These are phyloP conservation scores for Mesitornis unicolor DNA, from an alignment of 2,113 vertebrate species.

Conservation along the genomic window DNA sequence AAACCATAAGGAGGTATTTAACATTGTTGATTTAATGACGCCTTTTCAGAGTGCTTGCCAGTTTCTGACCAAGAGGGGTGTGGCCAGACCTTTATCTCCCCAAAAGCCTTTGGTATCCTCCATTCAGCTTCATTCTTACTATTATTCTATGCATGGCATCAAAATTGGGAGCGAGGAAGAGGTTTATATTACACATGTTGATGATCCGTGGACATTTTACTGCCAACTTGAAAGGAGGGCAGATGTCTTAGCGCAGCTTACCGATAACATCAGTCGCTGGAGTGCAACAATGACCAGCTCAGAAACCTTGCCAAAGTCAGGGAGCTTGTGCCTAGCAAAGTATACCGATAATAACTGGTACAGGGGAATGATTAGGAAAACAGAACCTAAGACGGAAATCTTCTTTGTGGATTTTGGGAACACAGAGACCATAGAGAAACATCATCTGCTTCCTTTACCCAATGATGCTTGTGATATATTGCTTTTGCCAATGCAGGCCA, in stretches of 20 bases:
- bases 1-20: conserved; percentile 77
- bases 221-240: conserved; percentile 85
- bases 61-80: conserved; percentile 72
- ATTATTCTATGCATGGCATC: conserved; percentile 84
- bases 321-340: conserved; percentile 86
- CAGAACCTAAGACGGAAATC: conserved; percentile 69
- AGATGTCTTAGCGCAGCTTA: conserved; percentile 74
- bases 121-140: conserved; percentile 83
- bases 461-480: conserved; percentile 81
- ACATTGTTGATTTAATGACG: conserved; percentile 88
- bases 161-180: conserved; percentile 88
- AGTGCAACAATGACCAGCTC: conserved; percentile 58
- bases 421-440: conserved; percentile 71
- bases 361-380: conserved; percentile 78
- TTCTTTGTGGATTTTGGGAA: conserved; percentile 96
- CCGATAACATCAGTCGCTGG: conserved; percentile 65
- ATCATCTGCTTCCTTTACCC: conserved; percentile 82
- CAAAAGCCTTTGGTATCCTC: conserved; percentile 65
- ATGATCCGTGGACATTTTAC: conserved; percentile 82
- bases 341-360: conserved; percentile 89
- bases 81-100: conserved; percentile 64
- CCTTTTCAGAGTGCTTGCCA: conserved; percentile 87
- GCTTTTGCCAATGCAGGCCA: conserved; percentile 87
- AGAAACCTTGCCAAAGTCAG: conserved; percentile 54
- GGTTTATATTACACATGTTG: conserved; percentile 79